A percentile compares a stretch with the other conserved stretches of the same genome.
phyloP scores from a whole-genome alignment of 2,888 invertebrate species.

The Branchellion lobata region DNA sequence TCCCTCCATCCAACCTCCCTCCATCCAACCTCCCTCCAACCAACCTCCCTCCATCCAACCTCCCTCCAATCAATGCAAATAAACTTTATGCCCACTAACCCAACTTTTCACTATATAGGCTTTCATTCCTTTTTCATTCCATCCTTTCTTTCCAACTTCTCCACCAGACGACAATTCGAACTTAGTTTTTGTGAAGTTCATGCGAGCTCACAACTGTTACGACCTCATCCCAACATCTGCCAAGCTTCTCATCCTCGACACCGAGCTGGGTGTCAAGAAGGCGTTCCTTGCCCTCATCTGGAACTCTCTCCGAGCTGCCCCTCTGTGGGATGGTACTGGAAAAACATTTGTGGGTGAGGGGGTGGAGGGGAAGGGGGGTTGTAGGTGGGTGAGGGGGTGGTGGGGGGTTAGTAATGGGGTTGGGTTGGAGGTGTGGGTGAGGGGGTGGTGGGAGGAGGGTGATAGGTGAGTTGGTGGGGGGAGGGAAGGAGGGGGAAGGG shows the following conservation, averaged over 20 bases:
- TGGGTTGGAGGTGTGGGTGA: not conserved
- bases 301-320: slow-evolving; percentile 95
- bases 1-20: too few relatives aligned
- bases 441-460: slow-evolving; percentile 54
- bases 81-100: too few relatives aligned
- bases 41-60: too few relatives aligned
- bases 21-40: too few relatives aligned
- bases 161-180: slow-evolving; percentile 69
- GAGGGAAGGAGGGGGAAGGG: not conserved
- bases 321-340: slow-evolving; percentile 89
- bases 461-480: too few relatives aligned
- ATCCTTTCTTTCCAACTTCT: slow-evolving; percentile 9
- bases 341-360: slow-evolving; percentile 82
- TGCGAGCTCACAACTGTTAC: slow-evolving; percentile 99
- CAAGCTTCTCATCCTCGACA: slow-evolving; percentile 98
- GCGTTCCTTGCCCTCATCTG: slow-evolving; percentile 99
- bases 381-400: not conserved
- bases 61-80: too few relatives aligned
- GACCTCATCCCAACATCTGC: slow-evolving; percentile 98
- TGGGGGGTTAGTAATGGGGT: not conserved
- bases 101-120: too few relatives aligned
- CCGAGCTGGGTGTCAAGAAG: slow-evolving; percentile 75
- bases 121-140: too few relatives aligned
- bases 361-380: not conserved
- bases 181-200: slow-evolving; percentile 96